Base-by-base conservation (phyloP, 1,140 invertebrate species). In the Leptopilina clavipes region DNA sequence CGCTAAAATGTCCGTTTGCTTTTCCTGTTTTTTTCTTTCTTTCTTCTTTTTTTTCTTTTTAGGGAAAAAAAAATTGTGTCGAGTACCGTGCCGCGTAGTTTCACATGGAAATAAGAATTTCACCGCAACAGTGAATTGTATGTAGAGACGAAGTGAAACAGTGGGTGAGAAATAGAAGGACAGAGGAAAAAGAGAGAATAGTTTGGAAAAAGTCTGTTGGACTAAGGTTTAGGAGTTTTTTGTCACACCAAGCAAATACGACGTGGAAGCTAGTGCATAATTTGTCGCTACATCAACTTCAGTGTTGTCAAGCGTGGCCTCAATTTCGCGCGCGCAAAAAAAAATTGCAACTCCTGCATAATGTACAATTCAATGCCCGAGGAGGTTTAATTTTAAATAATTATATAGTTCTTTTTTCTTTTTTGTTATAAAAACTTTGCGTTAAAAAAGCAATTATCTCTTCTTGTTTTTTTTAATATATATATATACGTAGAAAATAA, bases 31-130 rank as follows among this genome's bases (percentile, higher is more conserved):
- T 59, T 25, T 19, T n/a, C n/a, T n/a, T n/a, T n/a, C n/a, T n/a
- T n/a, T n/a, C n/a, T n/a, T n/a, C n/a, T n/a, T n/a, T 17, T 5
- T 31, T 31, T 31, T 31, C 25, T 31, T 31, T 31, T 31, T 31
- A 5, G 25, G 5, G 25, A 31, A 31, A 31, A 59, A 59, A 59
- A 31, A 40, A 40, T 40, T 40, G 37, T 65, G 56, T 65, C 22
- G 56, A 65, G 56, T 22, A 37, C 25, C 56, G n/a, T n/a, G n/a
- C 5, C 18, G 3, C 11, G 22, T 25, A 48, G 56, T 59, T 59
- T 59, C 19, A 22, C 59, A 65, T 37, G 59, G 9, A 37, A 65
- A 65, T 65, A 65, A 65, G 59, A 65, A 65, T 65, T 65, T 65
- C 14, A 65, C 56, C 56, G 22, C 56, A 17, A 37, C 59, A 65